These are phyloP conservation scores for Myotis daubentonii DNA, from an alignment of 2,797 vertebrate genomes.

Conservation along the genomic window DNA sequence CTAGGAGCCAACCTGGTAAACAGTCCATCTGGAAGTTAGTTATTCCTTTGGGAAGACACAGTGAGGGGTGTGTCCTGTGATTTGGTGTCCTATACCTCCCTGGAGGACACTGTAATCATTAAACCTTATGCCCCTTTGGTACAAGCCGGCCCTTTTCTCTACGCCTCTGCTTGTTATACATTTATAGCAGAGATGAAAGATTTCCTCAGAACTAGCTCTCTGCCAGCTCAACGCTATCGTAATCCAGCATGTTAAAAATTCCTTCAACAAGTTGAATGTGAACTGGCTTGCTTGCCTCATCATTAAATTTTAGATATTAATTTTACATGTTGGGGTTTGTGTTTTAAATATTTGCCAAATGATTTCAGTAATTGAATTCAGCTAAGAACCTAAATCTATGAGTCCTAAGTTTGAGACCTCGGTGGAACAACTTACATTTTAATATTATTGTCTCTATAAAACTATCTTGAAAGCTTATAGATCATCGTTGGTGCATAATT, in stretches of 20 bases:
- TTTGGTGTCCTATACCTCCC: not conserved
- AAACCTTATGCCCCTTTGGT: not conserved
- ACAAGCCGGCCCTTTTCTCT: not conserved
- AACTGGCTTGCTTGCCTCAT: not conserved
- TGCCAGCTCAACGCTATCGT: not conserved
- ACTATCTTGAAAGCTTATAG: constrained; percentile 2
- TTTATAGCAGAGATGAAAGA: not conserved
- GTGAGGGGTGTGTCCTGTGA: not conserved
- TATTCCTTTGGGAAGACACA: not conserved
- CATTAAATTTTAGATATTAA: not conserved
- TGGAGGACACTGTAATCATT: not conserved
- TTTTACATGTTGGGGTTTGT: not conserved
- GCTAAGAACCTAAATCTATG: not conserved
- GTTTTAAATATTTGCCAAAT: not conserved
- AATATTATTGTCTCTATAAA: constrained; percentile 8
- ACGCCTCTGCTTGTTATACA: not conserved
- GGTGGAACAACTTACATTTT: not conserved
- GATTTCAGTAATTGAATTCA: not conserved
- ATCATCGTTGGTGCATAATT: not conserved
- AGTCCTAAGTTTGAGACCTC: not conserved
- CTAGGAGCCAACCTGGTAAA: not conserved
- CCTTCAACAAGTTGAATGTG: not conserved
- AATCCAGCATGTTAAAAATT: not conserved
- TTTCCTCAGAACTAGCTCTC: not conserved
- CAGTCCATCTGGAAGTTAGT: not conserved